phyloP scores from a whole-genome alignment of 2,888 invertebrate species.

The Hirtodrosophila histrioides region DNA sequence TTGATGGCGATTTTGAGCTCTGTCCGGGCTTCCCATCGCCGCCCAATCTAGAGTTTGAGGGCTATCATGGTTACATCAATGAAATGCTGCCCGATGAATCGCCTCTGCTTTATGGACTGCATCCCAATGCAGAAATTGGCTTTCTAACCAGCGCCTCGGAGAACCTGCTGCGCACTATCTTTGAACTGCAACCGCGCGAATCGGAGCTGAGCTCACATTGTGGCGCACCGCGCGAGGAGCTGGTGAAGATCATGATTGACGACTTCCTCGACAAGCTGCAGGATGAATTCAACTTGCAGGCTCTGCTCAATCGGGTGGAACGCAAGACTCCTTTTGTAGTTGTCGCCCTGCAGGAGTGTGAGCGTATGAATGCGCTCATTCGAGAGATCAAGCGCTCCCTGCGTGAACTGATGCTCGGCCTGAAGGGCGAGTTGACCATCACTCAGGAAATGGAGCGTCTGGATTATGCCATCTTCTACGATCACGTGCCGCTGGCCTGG shows the following conservation, averaged over 20 bases:
- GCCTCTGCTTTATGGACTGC: slow-evolving; percentile 95
- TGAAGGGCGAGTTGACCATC: slow-evolving; percentile 97
- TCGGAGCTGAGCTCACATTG: slow-evolving; percentile 84
- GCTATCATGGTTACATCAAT: slow-evolving; percentile 95
- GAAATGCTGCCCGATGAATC: slow-evolving; percentile 94
- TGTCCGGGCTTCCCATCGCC: slow-evolving; percentile 95
- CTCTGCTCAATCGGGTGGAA: slow-evolving; percentile 93
- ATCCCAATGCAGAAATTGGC: slow-evolving; percentile 98
- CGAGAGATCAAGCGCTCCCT: slow-evolving; percentile 93
- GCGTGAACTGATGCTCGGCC: slow-evolving; percentile 93
- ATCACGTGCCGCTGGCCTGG: slow-evolving; percentile 94
- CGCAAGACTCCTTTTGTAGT: slow-evolving; percentile 96
- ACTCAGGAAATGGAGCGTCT: slow-evolving; percentile 97
- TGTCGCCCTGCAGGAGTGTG: slow-evolving; percentile 96
- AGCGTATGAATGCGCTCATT: slow-evolving; percentile 96
- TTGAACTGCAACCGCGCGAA: slow-evolving; percentile 96
- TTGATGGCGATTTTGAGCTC: slow-evolving; percentile 93
- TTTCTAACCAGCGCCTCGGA: slow-evolving; percentile 95
- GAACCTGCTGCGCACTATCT: slow-evolving; percentile 91
- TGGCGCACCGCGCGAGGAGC: slow-evolving; percentile 92
- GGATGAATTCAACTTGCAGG: slow-evolving; percentile 93
- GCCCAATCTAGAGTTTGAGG: slow-evolving; percentile 93
- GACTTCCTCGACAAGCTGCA: slow-evolving; percentile 95
- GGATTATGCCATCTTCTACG: slow-evolving; percentile 93
- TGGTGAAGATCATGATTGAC: slow-evolving; percentile 90